A percentile compares a stretch with the other conserved stretches of the same genome.
phyloP scores from a whole-genome alignment of 2,113 vertebrate species.

The Theristicus caerulescens region DNA sequence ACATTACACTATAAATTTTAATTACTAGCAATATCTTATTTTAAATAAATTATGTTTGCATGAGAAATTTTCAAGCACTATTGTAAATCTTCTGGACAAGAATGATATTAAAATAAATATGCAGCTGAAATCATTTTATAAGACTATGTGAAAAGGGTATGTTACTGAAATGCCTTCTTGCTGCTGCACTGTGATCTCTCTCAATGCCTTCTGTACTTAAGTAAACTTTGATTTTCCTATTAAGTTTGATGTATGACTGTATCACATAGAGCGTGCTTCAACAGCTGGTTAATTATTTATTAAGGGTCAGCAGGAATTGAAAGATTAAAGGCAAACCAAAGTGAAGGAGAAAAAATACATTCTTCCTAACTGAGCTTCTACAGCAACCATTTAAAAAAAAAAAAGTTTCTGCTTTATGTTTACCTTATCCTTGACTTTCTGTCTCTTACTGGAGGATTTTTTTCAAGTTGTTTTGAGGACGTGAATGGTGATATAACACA shows the following conservation, averaged over 20 bases:
- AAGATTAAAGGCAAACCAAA: slow-evolving; percentile 49
- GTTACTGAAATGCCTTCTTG: slow-evolving; percentile 10
- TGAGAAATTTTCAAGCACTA: slow-evolving; percentile 3
- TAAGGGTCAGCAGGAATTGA: background rate
- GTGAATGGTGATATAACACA: background rate
- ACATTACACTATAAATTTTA: slow-evolving; percentile 32
- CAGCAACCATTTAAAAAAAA: background rate
- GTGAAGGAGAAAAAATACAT: background rate
- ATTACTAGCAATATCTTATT: slow-evolving; percentile 28
- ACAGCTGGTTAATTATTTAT: slow-evolving; percentile 54
- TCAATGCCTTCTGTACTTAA: background rate
- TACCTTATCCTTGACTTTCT: background rate
- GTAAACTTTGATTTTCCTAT: slow-evolving; percentile 37
- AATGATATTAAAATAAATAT: slow-evolving; percentile 31
- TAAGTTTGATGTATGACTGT: background rate
- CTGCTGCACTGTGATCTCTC: background rate
- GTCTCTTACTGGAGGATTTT: background rate
- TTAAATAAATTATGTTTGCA: slow-evolving; percentile 37
- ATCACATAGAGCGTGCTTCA: background rate
- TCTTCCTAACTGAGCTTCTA: background rate
- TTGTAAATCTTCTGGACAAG: slow-evolving; percentile 36
- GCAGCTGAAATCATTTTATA: slow-evolving; percentile 29
- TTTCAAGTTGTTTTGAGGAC: background rate
- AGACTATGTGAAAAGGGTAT: background rate
- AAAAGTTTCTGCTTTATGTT: background rate